Evolutionary conservation across 1,140 invertebrate species (phyloP), one percentile per base, ranked within the genome.

Genomic region (Sinonovacula constricta): DNA sequence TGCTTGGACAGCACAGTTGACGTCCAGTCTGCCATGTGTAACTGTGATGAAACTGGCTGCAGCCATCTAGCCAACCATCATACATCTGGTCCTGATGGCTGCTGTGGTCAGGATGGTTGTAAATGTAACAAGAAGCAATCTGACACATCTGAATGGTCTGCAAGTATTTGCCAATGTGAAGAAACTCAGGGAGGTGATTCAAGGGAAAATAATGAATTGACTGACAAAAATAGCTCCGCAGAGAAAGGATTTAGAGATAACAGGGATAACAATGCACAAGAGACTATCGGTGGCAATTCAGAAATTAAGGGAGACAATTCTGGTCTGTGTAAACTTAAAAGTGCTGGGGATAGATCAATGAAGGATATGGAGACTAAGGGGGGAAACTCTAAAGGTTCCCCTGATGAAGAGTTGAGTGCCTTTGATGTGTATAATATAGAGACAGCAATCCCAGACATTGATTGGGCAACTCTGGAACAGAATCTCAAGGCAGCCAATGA

Each of bases 381-480:
- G 30, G 57, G 31, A 63, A 54, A 36, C 28, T 53, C 60, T 24
- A 4, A 30, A 18, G 22, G 12, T 22, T 26, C 33, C 14, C 30
- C 24, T 60, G 57, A 60, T 60, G 62, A 34, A 31, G 33, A 65
- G 7, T n/a, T 31, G 33, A 34, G 34, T 57, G 62, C 72, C 15
- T 78, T 78, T 78, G 75, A 78, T 78, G 75, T 78, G 36, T 78
- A 78, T 60, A 78, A 78, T 63, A 78, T 78, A 60, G 75, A 78
- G 24, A 69, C 75, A 28, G 49, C 75, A 18, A 4, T 78, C 24
- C 75, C 75, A 51, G n/a, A 78, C 30, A 54, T 78, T 30, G 75
- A 78, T 31, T 78, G 75, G 75, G 31, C 31, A 33, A 30, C 66
- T n/a, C 26, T 78, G 22, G 75, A 78, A 33, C 45, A 31, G 28